Percentiles rank a stretch among this genome's conserved stretches.
Evolutionary conservation across 2,113 vertebrate genomes (phyloP).

Genomic region (Corynorhinus townsendii): DNA sequence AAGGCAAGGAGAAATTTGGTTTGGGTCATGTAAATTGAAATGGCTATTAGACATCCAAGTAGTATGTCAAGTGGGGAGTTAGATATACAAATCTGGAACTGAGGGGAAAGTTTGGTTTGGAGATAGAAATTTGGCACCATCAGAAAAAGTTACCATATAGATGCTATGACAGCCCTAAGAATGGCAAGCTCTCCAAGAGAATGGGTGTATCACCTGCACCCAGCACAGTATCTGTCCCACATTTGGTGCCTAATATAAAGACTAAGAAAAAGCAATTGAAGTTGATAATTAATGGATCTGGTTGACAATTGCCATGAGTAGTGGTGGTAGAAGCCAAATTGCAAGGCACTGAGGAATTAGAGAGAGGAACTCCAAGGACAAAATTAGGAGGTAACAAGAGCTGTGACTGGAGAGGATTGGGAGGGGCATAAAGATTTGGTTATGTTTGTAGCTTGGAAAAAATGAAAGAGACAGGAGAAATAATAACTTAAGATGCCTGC

Average conservation of each 20-base stretch:
- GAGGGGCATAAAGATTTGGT: neutral
- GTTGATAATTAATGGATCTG: neutral
- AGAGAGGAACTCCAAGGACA: neutral
- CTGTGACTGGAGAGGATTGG: neutral
- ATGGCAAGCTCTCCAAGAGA: neutral
- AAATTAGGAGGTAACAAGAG: neutral
- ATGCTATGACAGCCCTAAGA: neutral
- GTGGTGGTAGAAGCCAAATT: neutral
- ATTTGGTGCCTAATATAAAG: neutral
- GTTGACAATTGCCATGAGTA: neutral
- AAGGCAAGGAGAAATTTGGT: neutral
- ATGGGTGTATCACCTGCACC: neutral
- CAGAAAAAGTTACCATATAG: neutral
- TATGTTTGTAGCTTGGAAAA: neutral
- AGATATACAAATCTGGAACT: neutral
- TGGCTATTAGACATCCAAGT: neutral
- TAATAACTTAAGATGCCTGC: neutral
- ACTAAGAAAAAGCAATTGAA: neutral
- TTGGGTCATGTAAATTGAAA: neutral
- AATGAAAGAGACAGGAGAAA: neutral
- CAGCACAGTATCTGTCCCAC: neutral
- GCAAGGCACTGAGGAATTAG: neutral
- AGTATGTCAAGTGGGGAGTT: neutral
- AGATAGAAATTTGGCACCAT: neutral
- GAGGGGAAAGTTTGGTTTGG: neutral